phyloP scores from a whole-genome alignment of 2,797 vertebrate genomes.

The Echiichthys vipera region DNA sequence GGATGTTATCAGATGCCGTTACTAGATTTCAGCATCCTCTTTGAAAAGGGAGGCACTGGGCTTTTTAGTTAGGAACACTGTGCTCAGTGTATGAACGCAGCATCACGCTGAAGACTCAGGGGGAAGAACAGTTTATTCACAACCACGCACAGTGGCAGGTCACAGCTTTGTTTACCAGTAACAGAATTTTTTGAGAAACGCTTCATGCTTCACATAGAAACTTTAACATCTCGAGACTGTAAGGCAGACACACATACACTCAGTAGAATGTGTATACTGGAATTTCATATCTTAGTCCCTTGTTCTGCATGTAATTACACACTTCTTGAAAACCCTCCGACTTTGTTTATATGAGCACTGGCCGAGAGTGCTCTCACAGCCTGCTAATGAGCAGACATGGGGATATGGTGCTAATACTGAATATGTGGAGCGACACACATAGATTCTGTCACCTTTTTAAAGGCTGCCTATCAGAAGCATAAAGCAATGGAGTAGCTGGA shows the following conservation, averaged over 20 bases:
- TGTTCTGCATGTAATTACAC: slow-evolving; percentile 56
- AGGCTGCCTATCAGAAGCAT: slow-evolving; percentile 30
- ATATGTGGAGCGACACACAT: slow-evolving; percentile 25
- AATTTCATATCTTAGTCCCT: slow-evolving; percentile 45
- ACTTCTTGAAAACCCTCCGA: slow-evolving; percentile 58
- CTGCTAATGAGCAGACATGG: slow-evolving; percentile 69
- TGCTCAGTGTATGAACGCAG: neutral
- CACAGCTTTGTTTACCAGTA: slow-evolving; percentile 30
- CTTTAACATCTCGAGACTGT: slow-evolving; percentile 14
- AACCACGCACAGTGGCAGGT: neutral
- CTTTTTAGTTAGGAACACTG: neutral
- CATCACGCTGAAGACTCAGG: neutral
- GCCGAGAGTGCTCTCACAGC: slow-evolving; percentile 39
- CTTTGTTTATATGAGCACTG: slow-evolving; percentile 52
- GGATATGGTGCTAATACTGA: slow-evolving; percentile 50
- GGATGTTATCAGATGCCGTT: neutral
- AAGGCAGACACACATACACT: slow-evolving; percentile 2
- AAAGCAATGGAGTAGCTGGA: slow-evolving; percentile 17
- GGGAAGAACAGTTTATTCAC: neutral
- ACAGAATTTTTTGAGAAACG: slow-evolving; percentile 14
- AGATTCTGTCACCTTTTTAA: slow-evolving; percentile 28
- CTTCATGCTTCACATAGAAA: slow-evolving; percentile 1
- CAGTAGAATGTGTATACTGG: slow-evolving; percentile 45
- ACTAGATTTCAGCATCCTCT: slow-evolving; percentile 7
- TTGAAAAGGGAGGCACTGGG: neutral